Conservation (phyloP, 1,140 invertebrate genomes). For the Carposina sasakii region DNA sequence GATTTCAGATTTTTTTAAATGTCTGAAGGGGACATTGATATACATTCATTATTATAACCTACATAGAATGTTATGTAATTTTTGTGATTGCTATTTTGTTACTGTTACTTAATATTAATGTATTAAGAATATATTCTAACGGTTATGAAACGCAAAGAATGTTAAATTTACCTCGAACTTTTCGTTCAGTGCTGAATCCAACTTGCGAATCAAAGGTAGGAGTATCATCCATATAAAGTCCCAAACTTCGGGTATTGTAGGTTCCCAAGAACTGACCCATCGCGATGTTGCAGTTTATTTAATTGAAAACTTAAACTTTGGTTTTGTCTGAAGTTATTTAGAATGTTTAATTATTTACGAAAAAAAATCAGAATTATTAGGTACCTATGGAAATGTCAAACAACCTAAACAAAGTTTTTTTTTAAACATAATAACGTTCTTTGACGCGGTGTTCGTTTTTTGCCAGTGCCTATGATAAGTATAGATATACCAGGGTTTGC, state of each 20-base stretch:
- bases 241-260: constrained; percentile 67
- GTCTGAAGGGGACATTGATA: not conserved
- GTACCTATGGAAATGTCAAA: too few relatives aligned
- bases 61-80: not conserved
- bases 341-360: too few relatives aligned
- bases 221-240: constrained; percentile 74
- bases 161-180: constrained; percentile 78
- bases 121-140: constrained; percentile 33
- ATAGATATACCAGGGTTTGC: too few relatives aligned
- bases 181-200: constrained; percentile 83
- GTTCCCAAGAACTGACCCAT: constrained; percentile 68
- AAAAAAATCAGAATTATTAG: too few relatives aligned
- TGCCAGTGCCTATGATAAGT: too few relatives aligned
- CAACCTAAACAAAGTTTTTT: too few relatives aligned
- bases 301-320: too few relatives aligned
- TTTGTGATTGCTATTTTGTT: constrained; percentile 13
- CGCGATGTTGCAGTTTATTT: too few relatives aligned
- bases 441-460: too few relatives aligned
- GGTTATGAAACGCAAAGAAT: not conserved
- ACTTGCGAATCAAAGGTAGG: constrained; percentile 84
- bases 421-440: too few relatives aligned
- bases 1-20: not conserved
- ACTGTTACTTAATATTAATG: constrained; percentile 26
- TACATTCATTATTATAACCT: not conserved
- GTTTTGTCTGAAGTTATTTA: too few relatives aligned